A percentile compares a stretch with the other conserved stretches of the same genome.
Conservation (phyloP, 2,113 vertebrate genomes). For the Bufo gargarizans region DNA sequence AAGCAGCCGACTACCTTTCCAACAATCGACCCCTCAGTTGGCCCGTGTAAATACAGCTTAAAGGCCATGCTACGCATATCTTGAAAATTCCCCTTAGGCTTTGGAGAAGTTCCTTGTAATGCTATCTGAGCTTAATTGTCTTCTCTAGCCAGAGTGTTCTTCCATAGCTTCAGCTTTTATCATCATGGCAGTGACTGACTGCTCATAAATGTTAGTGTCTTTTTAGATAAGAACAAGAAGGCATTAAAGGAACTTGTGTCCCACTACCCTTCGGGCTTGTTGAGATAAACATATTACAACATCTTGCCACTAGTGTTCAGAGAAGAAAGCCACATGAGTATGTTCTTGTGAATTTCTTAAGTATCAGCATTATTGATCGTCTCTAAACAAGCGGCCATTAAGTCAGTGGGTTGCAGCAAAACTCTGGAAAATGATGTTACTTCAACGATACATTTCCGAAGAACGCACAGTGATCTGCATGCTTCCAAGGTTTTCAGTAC, state of each 20-base stretch:
- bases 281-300: not conserved
- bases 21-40: too few species aligned
- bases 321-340: not conserved
- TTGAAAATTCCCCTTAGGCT: not conserved
- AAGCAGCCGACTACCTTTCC: too few species aligned
- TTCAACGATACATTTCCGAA: not conserved
- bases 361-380: slow-evolving; percentile 11
- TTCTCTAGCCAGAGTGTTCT: not conserved
- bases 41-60: too few species aligned
- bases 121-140: not conserved
- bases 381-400: not conserved
- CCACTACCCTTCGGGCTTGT: not conserved
- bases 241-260: not conserved
- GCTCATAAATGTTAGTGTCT: not conserved
- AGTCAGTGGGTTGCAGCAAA: not conserved
- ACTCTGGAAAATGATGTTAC: not conserved
- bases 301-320: not conserved
- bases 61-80: too few species aligned
- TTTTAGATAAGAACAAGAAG: not conserved
- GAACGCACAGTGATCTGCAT: not conserved
- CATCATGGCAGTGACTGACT: not conserved
- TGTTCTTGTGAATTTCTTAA: not conserved
- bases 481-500: not conserved
- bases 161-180: not conserved
- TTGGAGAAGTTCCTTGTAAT: not conserved